Evolutionary conservation across 2,888 invertebrate genomes (phyloP), one percentile per base, ranked within the genome.

Genomic region (Coremacera marginata): DNA sequence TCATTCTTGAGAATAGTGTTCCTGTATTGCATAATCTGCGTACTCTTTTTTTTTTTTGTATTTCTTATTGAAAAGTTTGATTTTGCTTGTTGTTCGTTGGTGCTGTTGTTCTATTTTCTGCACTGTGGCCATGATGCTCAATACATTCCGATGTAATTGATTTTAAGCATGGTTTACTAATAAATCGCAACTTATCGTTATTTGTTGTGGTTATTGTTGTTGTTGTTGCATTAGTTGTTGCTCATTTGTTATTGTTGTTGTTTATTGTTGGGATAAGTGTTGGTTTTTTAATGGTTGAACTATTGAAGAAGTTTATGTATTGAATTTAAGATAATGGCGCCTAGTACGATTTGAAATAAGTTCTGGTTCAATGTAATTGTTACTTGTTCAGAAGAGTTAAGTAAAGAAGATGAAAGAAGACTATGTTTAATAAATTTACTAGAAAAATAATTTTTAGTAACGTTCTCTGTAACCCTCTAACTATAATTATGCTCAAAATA

Each of bases 131-230:
- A 55, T 55, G 70, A 55, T 55, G 19, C 22, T 55, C 55, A 55
- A 87, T 85, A 86, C 87, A 87, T 87, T 87, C 87, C 87, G 84
- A 85, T 84, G 86, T 87, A 87, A 87, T 87, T 87, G 87, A 87
- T 87, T 87, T 87, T 87, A 86, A 86, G 86, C 86, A 82, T 81
- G 82, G 83, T 83, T 84, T 82, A 84, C 87, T 87, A 87, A 87
- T 87, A 87, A 87, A 87, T 87, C 87, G 84, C 83, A 85, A 86
- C 84, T 87, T 87, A 87, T 87, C 87, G 87, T 84, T 83, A 82
- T 84, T 83, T 83, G 80, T 83, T 84, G 83, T 83, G 81, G 81
- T 81, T 77, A 62, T 25, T 67, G 68, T 74, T 37, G 57, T 51
- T 51, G 49, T 49, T 25, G 22, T 60, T 22, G 31, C 25, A 55